Base-by-base conservation (phyloP, 1,140 invertebrate genomes). In the Thalassaphorura encarpata region DNA sequence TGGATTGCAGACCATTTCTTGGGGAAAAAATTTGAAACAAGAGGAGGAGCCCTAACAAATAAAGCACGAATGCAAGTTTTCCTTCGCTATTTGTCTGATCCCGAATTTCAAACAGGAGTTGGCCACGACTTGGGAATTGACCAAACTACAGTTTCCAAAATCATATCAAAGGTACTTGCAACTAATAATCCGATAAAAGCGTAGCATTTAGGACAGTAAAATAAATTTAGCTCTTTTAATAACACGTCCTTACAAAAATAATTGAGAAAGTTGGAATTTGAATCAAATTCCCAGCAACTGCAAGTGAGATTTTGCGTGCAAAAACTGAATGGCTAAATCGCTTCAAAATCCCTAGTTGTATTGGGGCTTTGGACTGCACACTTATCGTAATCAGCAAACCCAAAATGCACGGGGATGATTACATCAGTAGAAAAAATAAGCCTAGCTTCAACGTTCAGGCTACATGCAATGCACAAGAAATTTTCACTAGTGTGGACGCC, bases 391-490 rank as follows among this genome's bases (percentile, higher is more conserved):
- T 43, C 19, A 6, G 6, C 11, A 43, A 43, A 23, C 42, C 42
- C 11, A 13, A 11, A 18, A 11, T 11, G 18, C 16, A 43, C 11
- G 42, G 42, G 19, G 42, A 43, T 23, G 42, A 43, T 6, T 43
- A 43, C 42, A 43, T 43, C 11, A 43, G 18, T 43, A 11, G 42
- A 23, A 43, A 43, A 18, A 11, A 43, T 13, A 11, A 13, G 6
- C 42, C 42, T 16, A 43, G 42, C 21, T 19, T 43, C 16, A 43
- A 43, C 21, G 42, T 43, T 19, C 42, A 43, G 42, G 42, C 42
- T 16, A 43, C 42, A 18, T 43, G 42, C 21, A 43, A 43, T 18
- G 11, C 42, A 11, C 6, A 43, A 8, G 42, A 43, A 19, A 11
- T 6, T 6, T 43, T 43, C 21, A 43, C 42, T 11, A 43, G 42